phyloP scores from a whole-genome alignment of 2,797 vertebrate species.

The Sternarchorhynchus goeldii region DNA sequence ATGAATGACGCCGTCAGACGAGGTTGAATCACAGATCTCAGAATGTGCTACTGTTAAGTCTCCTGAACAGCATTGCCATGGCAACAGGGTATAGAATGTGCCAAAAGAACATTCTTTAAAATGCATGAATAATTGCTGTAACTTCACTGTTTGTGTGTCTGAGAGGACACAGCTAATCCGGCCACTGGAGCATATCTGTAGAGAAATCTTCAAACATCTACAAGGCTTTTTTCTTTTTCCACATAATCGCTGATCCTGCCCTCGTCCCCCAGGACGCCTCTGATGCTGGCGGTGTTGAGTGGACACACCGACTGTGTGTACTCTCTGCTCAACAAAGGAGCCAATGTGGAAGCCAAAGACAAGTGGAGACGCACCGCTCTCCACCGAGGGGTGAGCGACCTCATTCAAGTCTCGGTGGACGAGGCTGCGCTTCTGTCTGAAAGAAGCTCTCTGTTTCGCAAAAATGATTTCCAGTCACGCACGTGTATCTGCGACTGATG shows the following conservation, averaged over 20 bases:
- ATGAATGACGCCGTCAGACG: background rate
- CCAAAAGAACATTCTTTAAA: background rate
- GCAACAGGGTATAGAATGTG: background rate
- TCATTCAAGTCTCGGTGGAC: background rate
- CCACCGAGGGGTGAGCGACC: conserved; percentile 88
- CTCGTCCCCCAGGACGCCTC: conserved; percentile 81
- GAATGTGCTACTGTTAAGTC: background rate
- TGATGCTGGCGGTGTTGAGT: conserved; percentile 95
- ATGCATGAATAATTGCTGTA: background rate
- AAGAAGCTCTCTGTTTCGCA: too few species aligned
- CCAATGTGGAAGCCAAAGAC: conserved; percentile 96
- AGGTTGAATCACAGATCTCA: background rate
- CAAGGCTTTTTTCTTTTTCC: too few species aligned
- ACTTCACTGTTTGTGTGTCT: too few species aligned
- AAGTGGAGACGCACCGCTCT: conserved; percentile 95
- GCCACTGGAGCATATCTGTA: too few species aligned
- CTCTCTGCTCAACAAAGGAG: conserved; percentile 95
- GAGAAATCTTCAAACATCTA: too few species aligned
- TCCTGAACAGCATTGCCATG: background rate
- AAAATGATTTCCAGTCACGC: background rate
- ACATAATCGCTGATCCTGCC: too few species aligned
- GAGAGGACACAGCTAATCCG: too few species aligned
- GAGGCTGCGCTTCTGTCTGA: too few species aligned
- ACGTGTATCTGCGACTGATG: background rate
- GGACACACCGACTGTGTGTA: conserved; percentile 97